Evolutionary conservation across 2,888 invertebrate genomes (phyloP).

Genomic region (Panzeria rudis): DNA sequence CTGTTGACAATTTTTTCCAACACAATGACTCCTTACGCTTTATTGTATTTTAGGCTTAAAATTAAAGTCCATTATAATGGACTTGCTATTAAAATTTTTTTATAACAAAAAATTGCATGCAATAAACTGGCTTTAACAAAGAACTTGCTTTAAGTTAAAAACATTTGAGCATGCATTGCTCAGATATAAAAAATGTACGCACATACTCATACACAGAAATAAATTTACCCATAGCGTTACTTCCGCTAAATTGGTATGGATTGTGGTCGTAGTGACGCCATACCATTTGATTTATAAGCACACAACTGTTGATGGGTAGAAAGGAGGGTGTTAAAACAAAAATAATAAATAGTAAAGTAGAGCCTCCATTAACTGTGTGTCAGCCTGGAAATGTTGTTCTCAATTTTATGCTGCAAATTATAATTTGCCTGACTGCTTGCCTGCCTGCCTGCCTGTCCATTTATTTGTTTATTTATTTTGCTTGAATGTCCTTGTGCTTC

Average conservation of each 20-base stretch:
- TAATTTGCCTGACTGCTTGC: constrained; percentile 41
- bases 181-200: not conserved
- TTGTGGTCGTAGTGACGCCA: constrained; percentile 79
- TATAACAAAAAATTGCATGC: not conserved
- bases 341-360: constrained; percentile 52
- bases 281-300: constrained; percentile 41
- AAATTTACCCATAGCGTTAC: constrained; percentile 77
- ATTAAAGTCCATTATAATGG: too few species aligned
- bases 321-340: constrained; percentile 10
- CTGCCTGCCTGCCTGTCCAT: not conserved
- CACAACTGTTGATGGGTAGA: not conserved
- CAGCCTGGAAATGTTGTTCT: constrained; percentile 65
- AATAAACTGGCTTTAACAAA: not conserved
- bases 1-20: too few species aligned
- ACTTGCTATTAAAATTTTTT: not conserved
- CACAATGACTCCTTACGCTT: too few species aligned
- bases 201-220: not conserved
- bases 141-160: not conserved
- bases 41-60: too few species aligned
- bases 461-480: constrained; percentile 28
- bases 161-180: not conserved
- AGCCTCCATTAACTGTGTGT: constrained; percentile 49
- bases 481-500: constrained; percentile 51
- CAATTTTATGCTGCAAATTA: constrained; percentile 62
- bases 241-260: constrained; percentile 82